Conservation (phyloP, 2,113 vertebrate species). For the Crypturellus undulatus region DNA sequence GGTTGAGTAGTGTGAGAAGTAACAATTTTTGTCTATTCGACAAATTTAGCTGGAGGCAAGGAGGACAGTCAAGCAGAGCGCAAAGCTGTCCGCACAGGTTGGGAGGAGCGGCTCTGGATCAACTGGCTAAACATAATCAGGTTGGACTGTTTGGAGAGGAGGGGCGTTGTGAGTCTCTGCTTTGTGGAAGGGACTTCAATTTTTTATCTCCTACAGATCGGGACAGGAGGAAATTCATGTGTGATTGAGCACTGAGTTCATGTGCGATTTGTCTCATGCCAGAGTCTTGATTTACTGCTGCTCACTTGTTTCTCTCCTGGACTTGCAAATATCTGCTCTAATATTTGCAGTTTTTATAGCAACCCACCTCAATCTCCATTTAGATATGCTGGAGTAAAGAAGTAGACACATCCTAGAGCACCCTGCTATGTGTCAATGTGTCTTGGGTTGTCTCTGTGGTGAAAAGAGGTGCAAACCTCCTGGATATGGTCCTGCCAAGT, state of each 20-base stretch:
- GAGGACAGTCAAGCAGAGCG: background rate
- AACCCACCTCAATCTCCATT: background rate
- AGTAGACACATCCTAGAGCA: background rate
- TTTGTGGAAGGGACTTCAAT: background rate
- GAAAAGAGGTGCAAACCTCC: background rate
- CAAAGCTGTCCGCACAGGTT: background rate
- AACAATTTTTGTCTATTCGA: background rate
- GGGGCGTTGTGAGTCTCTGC: background rate
- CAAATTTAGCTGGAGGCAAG: background rate
- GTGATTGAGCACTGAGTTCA: background rate
- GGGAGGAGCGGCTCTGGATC: background rate
- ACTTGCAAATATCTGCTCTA: background rate
- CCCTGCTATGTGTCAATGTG: background rate
- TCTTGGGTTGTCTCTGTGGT: background rate
- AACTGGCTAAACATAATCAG: accelerated
- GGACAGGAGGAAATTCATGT: background rate
- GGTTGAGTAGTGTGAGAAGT: background rate
- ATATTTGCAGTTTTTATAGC: background rate
- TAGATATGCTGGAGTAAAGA: background rate
- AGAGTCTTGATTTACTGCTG: background rate
- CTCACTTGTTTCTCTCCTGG: background rate
- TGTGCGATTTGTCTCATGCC: background rate
- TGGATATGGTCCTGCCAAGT: background rate
- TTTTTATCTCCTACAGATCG: background rate
- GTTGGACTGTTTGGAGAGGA: background rate